Conservation (phyloP, 2,113 vertebrate species). For the Ia io region DNA sequence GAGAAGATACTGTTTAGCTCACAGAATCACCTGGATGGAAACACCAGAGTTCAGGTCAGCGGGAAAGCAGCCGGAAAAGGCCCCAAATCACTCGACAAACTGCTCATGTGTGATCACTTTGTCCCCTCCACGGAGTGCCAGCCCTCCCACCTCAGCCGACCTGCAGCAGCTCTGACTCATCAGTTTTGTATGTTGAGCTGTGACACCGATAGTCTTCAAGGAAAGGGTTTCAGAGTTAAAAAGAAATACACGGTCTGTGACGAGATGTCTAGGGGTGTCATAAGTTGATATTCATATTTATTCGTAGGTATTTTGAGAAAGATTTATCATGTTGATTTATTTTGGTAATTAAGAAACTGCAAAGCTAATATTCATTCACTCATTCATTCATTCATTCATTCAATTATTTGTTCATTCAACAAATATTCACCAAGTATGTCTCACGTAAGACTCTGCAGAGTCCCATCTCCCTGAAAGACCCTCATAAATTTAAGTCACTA, state of each 20-base stretch:
- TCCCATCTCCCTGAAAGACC: neutral
- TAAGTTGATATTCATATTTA: neutral
- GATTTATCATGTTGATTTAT: neutral
- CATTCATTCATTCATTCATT: neutral
- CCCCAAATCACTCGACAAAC: neutral
- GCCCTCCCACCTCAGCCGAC: no score
- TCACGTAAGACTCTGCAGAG: neutral
- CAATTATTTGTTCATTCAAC: neutral
- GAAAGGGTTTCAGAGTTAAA: neutral
- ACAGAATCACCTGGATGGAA: neutral
- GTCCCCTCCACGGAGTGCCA: fast-evolving
- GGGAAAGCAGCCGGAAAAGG: neutral
- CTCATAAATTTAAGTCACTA: neutral
- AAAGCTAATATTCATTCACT: neutral
- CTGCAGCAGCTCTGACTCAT: neutral
- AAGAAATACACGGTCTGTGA: neutral
- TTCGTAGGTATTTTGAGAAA: neutral
- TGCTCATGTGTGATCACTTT: neutral
- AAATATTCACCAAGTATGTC: neutral
- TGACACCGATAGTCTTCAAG: neutral
- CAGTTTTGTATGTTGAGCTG: neutral
- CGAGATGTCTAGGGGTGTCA: neutral
- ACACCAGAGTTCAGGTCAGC: neutral
- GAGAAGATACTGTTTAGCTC: neutral
- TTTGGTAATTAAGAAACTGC: neutral